Conservation (phyloP, 2,113 vertebrate genomes). For the Crypturellus undulatus region DNA sequence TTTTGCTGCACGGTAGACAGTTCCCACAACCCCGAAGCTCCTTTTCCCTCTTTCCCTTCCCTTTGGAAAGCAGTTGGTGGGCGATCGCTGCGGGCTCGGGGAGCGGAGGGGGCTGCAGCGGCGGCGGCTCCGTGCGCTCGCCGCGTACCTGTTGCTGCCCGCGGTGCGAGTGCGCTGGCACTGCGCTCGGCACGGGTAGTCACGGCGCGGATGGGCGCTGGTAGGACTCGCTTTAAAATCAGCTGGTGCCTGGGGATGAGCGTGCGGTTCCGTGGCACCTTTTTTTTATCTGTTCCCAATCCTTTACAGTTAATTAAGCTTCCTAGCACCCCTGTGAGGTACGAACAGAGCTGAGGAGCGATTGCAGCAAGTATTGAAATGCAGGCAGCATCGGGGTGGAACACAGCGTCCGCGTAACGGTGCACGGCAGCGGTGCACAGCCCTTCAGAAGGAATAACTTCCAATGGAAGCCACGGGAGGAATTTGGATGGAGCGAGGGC, state of each 20-base stretch:
- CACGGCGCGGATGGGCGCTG: background rate
- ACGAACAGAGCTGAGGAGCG: background rate
- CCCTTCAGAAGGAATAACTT: background rate
- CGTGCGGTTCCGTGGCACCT: background rate
- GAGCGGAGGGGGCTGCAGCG: fast-evolving
- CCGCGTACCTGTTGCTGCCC: background rate
- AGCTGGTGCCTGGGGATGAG: background rate
- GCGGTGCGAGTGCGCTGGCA: fast-evolving
- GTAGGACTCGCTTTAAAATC: background rate
- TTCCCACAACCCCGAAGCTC: background rate
- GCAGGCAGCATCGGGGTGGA: background rate
- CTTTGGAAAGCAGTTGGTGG: background rate
- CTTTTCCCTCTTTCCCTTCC: fast-evolving
- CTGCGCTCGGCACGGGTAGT: fast-evolving
- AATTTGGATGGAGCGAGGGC: background rate
- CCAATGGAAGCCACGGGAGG: background rate
- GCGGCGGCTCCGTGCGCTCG: background rate
- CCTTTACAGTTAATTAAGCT: background rate
- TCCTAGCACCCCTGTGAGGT: background rate
- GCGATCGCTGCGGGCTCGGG: no score
- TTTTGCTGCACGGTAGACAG: fast-evolving
- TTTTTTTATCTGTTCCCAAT: fast-evolving
- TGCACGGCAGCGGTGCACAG: fast-evolving
- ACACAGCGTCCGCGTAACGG: fast-evolving
- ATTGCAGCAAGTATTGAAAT: fast-evolving